Evolutionary conservation across 1,140 invertebrate species (phyloP), one percentile per base, ranked within the genome.

Genomic region (Drosophila pseudoobscura): DNA sequence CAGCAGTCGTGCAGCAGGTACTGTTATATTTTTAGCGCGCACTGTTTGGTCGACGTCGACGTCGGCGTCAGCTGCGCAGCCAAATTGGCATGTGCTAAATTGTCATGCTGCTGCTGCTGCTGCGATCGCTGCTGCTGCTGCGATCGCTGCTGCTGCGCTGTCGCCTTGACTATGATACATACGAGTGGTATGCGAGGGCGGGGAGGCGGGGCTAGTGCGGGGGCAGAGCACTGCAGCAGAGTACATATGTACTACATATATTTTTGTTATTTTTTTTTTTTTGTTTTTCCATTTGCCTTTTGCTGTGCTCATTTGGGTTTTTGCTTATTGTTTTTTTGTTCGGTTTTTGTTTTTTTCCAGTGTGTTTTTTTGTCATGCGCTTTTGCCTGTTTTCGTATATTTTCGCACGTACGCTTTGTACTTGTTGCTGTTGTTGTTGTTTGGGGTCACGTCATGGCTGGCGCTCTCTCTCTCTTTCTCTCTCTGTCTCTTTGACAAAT

Each of bases 341-440:
- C 20, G n/a, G n/a, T n/a, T n/a, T n/a, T n/a, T n/a, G n/a, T 15
- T 74, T 63, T 52, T 52, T 59, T 24, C 5, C 24, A 24, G 24
- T 24, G 3, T 24, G 24, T n/a, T n/a, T 59, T 71, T 80, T 77
- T 80, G 80, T 85, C 77, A 85, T 84, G 74, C 77, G 77, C 72
- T 66, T 39, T 39, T 39, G 35, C 11, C 35, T 39, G 35, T 80
- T 54, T 80, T 80, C 60, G 71, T 74, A 63, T 74, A 46, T 63
- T 74, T 74, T 74, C 70, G 80, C 80, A 84, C 80, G 80, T 84
- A 85, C 82, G 78, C 69, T 85, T 39, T 71, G 82, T 78, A 85
- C 82, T 87, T 87, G 78, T 88, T 87, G 82, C 83, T 82, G 78
- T 87, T 85, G 82, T 85, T 87, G 78, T 75, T 82, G 72, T 76